Conservation (phyloP, 2,797 vertebrate genomes). For the Oreortyx pictus region DNA sequence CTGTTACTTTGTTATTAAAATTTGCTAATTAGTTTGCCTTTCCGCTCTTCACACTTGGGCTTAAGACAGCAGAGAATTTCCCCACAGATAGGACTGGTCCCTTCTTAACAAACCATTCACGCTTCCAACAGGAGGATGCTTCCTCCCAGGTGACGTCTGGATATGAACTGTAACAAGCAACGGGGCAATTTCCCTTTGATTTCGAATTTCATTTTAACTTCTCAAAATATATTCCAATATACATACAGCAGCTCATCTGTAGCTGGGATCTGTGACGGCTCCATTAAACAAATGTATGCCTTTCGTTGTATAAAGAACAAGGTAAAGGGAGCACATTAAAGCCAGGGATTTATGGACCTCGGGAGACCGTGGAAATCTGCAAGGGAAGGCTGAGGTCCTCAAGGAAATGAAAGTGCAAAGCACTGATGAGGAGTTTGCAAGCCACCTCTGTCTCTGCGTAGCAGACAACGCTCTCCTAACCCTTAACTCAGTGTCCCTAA, state of each 20-base stretch:
- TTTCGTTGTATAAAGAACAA: conserved; percentile 3
- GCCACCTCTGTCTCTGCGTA: neutral
- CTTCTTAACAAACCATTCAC: conserved; percentile 17
- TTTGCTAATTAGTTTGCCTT: conserved; percentile 49
- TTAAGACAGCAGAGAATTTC: neutral
- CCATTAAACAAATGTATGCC: conserved; percentile 13
- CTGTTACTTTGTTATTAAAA: conserved; percentile 45
- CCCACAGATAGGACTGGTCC: conserved; percentile 2
- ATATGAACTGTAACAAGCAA: conserved; percentile 19
- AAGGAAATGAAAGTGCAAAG: neutral
- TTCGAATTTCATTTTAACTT: conserved; percentile 32
- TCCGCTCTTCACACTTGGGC: conserved; percentile 13
- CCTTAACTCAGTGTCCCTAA: neutral
- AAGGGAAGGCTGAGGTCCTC: neutral
- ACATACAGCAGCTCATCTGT: neutral
- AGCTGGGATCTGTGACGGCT: neutral
- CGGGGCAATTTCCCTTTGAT: conserved; percentile 31
- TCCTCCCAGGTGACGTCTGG: conserved; percentile 8
- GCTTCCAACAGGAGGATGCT: neutral
- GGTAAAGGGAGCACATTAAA: neutral
- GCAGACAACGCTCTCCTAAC: no score
- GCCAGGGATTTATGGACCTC: neutral
- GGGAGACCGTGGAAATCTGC: neutral
- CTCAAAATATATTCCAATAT: neutral
- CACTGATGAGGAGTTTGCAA: neutral